A percentile compares a stretch with the other conserved stretches of the same genome.
Conservation (phyloP, 2,113 vertebrate genomes). For the Chroicocephalus ridibundus region DNA sequence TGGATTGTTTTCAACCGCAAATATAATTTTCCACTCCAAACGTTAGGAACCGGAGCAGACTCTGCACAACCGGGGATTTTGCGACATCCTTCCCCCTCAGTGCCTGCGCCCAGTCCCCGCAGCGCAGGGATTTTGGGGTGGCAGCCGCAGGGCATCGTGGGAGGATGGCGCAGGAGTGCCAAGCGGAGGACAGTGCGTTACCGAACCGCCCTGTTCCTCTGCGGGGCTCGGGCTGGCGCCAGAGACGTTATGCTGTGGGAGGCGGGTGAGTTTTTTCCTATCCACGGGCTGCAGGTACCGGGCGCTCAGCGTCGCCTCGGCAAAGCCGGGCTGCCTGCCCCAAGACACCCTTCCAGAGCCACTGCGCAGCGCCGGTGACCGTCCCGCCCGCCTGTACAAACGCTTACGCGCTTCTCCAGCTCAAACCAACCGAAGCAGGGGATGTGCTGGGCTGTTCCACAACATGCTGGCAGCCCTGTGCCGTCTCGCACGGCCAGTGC, state of each 20-base stretch:
- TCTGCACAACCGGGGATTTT: neutral
- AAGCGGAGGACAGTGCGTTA: too few species aligned
- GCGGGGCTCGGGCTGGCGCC: neutral
- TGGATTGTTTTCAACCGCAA: neutral
- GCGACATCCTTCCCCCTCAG: neutral
- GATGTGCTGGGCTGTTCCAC: neutral
- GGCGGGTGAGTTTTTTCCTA: neutral
- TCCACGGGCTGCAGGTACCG: fast-evolving
- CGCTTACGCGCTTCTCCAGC: fast-evolving
- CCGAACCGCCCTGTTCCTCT: neutral
- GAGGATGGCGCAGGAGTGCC: neutral
- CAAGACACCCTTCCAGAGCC: neutral
- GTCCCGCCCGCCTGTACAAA: neutral
- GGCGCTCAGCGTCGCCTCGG: fast-evolving
- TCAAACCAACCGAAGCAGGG: fast-evolving
- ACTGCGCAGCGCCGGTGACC: fast-evolving
- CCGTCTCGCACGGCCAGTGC: fast-evolving
- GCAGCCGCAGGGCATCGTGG: fast-evolving
- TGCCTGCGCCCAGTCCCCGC: neutral
- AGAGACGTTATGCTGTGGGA: too few species aligned
- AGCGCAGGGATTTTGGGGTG: neutral
- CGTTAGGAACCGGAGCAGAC: neutral
- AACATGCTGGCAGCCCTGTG: fast-evolving
- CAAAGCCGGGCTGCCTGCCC: neutral
- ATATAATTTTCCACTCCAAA: neutral